Evolutionary conservation across 2,888 invertebrate species (phyloP).

Genomic region (Hypsopygia costalis): DNA sequence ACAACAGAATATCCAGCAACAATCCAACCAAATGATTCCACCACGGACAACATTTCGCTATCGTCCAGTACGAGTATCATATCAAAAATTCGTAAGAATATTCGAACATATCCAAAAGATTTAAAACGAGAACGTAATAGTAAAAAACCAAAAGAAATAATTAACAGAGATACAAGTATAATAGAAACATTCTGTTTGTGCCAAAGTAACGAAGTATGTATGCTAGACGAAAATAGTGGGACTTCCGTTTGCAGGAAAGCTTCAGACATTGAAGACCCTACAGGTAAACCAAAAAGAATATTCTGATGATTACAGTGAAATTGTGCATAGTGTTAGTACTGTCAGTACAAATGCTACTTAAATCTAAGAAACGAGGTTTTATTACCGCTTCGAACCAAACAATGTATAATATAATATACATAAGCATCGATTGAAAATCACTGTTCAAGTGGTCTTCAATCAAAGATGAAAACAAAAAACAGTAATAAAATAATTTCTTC

Average conservation of each 20-base stretch:
- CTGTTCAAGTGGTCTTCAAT: too few relatives aligned
- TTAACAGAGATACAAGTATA: constrained; percentile 59
- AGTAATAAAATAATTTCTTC: too few relatives aligned
- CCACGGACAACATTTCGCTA: constrained; percentile 40
- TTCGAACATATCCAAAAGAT: constrained; percentile 63
- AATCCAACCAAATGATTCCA: constrained; percentile 28
- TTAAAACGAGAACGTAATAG: constrained; percentile 37
- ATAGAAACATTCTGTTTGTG: constrained; percentile 73
- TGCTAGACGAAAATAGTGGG: constrained; percentile 81
- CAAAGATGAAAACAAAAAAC: too few relatives aligned
- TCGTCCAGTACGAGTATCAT: constrained; percentile 46
- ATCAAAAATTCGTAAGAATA: constrained; percentile 66
- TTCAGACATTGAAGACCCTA: constrained; percentile 78
- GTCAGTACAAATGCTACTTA: too few relatives aligned
- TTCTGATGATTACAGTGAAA: too few relatives aligned
- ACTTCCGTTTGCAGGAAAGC: constrained; percentile 78
- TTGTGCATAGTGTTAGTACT: too few relatives aligned
- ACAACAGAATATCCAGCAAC: constrained; percentile 35
- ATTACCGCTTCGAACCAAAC: too few relatives aligned
- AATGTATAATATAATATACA: too few relatives aligned
- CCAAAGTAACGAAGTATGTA: constrained; percentile 81
- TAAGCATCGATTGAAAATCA: too few relatives aligned
- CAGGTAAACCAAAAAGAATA: constrained; percentile 75
- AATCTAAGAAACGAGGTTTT: too few relatives aligned
- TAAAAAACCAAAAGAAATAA: constrained; percentile 51